A percentile compares a stretch with the other conserved stretches of the same genome.
phyloP scores from a whole-genome alignment of 2,888 invertebrate species.

The Automeris io region DNA sequence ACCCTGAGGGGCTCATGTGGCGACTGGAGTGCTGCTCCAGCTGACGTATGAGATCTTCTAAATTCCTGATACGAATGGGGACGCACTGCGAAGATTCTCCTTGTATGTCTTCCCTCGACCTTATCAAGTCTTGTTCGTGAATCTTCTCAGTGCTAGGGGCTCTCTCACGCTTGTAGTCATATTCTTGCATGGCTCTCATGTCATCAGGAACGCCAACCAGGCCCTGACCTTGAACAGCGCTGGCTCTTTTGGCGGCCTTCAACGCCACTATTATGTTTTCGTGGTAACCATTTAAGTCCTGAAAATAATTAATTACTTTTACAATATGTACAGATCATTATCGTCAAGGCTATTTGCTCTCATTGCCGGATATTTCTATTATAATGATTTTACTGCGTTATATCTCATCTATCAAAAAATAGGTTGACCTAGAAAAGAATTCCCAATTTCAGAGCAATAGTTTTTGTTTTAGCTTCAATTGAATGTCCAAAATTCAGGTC shows the following conservation, averaged over 20 bases:
- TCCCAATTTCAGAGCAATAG: too few species aligned
- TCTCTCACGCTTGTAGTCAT: conserved; percentile 77
- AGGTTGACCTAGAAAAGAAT: not conserved
- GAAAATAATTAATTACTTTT: conserved; percentile 54
- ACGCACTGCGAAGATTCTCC: conserved; percentile 87
- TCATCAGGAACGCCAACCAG: conserved; percentile 58
- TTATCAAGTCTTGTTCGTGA: conserved; percentile 82
- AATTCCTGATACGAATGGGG: conserved; percentile 92
- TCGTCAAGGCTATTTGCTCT: not conserved
- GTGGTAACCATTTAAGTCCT: conserved; percentile 93
- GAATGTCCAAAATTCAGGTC: too few species aligned
- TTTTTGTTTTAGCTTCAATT: too few species aligned
- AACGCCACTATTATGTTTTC: conserved; percentile 94
- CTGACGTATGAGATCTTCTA: conserved; percentile 93
- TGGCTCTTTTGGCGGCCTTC: conserved; percentile 83
- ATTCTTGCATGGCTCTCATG: conserved; percentile 70
- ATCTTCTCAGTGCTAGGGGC: conserved; percentile 84
- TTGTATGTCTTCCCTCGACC: conserved; percentile 76
- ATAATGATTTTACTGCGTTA: too few species aligned
- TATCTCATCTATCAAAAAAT: not conserved
- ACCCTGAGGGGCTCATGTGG: conserved; percentile 94
- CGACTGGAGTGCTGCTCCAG: conserved; percentile 90
- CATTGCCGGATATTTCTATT: too few species aligned
- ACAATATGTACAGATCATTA: not conserved
- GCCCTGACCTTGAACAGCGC: too few species aligned